Evolutionary conservation across 2,797 vertebrate species (phyloP).

Genomic region (Enteromius unitaeniatus): DNA sequence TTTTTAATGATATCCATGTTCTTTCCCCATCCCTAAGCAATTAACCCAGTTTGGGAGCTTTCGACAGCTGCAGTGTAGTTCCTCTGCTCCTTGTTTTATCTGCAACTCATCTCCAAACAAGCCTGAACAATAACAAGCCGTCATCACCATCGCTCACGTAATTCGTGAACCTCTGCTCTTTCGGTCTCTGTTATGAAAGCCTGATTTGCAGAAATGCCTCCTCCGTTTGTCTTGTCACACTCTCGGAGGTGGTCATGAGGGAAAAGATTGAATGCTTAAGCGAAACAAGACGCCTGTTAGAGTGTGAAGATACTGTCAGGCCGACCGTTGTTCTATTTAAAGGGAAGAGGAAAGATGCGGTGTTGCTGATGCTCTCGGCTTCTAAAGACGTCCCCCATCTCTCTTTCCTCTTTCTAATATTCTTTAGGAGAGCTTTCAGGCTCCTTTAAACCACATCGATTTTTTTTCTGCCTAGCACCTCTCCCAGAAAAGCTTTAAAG

Average conservation of each 20-base stretch:
- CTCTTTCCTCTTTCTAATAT: slow-evolving; percentile 42
- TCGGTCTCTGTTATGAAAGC: slow-evolving; percentile 18
- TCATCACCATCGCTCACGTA: slow-evolving; percentile 8
- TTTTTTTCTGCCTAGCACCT: slow-evolving; percentile 48
- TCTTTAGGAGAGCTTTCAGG: slow-evolving; percentile 54
- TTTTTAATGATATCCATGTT: slow-evolving; percentile 63
- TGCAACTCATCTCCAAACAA: slow-evolving; percentile 20
- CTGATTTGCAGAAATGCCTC: slow-evolving; percentile 25
- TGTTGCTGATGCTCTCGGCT: slow-evolving; percentile 6
- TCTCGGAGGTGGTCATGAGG: background rate
- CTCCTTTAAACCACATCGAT: slow-evolving; percentile 62
- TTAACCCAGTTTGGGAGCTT: slow-evolving; percentile 74
- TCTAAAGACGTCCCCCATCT: slow-evolving; percentile 1
- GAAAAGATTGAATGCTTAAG: slow-evolving; percentile 22
- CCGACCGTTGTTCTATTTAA: slow-evolving; percentile 7
- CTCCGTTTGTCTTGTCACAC: slow-evolving; percentile 10
- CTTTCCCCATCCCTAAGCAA: slow-evolving; percentile 70
- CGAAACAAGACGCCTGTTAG: background rate
- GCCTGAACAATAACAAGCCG: slow-evolving; percentile 30
- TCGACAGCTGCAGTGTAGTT: slow-evolving; percentile 65
- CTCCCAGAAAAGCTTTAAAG: slow-evolving; percentile 62
- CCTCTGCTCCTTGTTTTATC: slow-evolving; percentile 19
- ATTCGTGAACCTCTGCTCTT: slow-evolving; percentile 25
- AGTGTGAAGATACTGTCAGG: slow-evolving; percentile 32
- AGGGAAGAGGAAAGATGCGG: slow-evolving; percentile 16